Evolutionary conservation across 1,140 invertebrate species (phyloP), one percentile per base, ranked within the genome.

Genomic region (Caenorhabditis latens): DNA sequence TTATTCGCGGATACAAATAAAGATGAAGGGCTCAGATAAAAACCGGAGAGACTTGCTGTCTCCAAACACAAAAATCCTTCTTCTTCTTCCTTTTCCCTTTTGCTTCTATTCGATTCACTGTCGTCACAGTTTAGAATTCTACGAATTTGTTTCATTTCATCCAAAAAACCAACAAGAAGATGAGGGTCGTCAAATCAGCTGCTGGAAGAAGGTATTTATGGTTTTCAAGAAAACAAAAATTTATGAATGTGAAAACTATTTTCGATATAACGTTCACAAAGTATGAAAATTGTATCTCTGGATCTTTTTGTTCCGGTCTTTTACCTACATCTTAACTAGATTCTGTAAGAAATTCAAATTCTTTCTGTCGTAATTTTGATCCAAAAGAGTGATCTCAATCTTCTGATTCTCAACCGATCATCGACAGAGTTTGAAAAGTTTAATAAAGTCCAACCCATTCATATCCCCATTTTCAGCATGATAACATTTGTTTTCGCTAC

Each of bases 11-110:
- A 79, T 79, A 50, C 71, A 50, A 32, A 24, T 79, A 46, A 11
- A 79, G 71, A 79, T 79, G 71, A 79, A 79, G 43, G 40, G n/a
- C 46, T 63, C 46, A 21, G 71, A 79, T 79, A 79, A 79, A 79
- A 79, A 79, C 71, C 71, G 71, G 63, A 67, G 63, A 53, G 16
- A 53, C 13, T 14, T 11, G 16, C 32, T 32, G 32, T 32, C 32
- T 32, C 32, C 32, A 32, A 32, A 32, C 32, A 32, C 32, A 32
- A 32, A 32, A 32, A 32, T 32, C 32, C 32, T 32, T 8, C 42
- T 43, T 9, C n/a, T 19, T 11, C 16, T 32, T 16, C 43, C 40
- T 32, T 19, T 43, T 19, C 21, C 40, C 13, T 43, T 46, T 46
- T 11, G 13, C 46, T 71, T 19, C 42, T 32, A 16, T 71, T 71